Evolutionary conservation across 2,113 vertebrate species (phyloP), one percentile per base, ranked within the genome.

Genomic region (Poecilia latipinna): DNA sequence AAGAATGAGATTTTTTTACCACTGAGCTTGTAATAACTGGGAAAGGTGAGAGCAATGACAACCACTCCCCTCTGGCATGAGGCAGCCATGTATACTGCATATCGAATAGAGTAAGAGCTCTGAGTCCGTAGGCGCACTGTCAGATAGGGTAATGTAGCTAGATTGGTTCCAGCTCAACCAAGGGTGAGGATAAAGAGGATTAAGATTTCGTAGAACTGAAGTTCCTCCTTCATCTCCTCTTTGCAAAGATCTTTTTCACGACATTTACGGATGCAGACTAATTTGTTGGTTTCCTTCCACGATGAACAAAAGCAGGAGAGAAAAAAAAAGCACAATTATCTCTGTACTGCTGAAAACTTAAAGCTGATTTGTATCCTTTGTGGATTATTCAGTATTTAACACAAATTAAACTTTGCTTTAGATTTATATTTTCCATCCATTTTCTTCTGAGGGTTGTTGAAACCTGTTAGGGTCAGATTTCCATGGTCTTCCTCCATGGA

Each of bases 21-120:
- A 70, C 75, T 35, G 80, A 88, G 73, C 80, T 57, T 87, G 84
- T 91, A 80, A 89, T 86, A 77, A 79, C 63, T 65, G 61, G 64
- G 77, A 82, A 86, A 89, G 88, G 91, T 90, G 90, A 91, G 74
- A 26, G 72, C 90, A 90, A 89, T 88, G 90, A 90, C 86, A 88
- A 12, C 69, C 82, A 66, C 86, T 78, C 87, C 78, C 85, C 62
- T 75, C 57, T 75, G 74, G 72, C 76, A 4, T 0, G 39, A 66
- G 65, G 78, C 78, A 61, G 69, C 44, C 54, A 10, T 72, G 77
- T 87, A 62, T 71, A 62, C 75, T 67, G 74, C 61, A 6, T 74
- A 76, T 70, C 73, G 3, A 87, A 90, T 73, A 33, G 79, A 80
- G 86, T 85, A 82, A 86, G 78, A 22, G 77, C 60, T 72, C 76